Percentiles rank a stretch among this genome's conserved stretches.
These are phyloP conservation scores for Megastigmus dorsalis DNA, from an alignment of 2,888 invertebrate genomes.

Conservation along the genomic window DNA sequence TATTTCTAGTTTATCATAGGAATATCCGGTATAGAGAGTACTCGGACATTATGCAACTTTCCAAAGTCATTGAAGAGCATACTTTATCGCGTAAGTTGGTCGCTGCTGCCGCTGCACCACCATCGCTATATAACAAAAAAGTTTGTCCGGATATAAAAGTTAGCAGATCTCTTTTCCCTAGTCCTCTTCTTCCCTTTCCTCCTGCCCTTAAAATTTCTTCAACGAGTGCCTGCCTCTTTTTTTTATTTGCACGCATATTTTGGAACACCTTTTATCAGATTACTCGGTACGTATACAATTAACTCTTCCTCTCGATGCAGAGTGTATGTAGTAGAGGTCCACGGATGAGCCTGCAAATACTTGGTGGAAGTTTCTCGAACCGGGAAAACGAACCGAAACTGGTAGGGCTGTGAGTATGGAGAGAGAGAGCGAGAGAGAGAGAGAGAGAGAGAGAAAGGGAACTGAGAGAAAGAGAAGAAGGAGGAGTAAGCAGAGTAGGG, in stretches of 20 bases:
- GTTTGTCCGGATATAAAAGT: constrained; percentile 36
- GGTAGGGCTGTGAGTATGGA: background rate
- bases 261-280: too few species aligned
- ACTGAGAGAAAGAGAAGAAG: constrained; percentile 55
- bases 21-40: constrained; percentile 26
- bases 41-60: constrained; percentile 50
- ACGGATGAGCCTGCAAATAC: background rate
- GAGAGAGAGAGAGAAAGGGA: constrained; percentile 45
- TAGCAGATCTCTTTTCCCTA: constrained; percentile 11
- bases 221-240: background rate
- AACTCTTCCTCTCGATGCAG: too few species aligned
- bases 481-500: too few species aligned
- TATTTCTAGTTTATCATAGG: constrained; percentile 44
- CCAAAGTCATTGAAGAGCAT: constrained; percentile 37
- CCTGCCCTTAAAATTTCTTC: constrained; percentile 30
- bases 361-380: background rate
- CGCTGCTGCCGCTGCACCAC: background rate
- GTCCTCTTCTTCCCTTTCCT: background rate
- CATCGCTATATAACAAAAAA: constrained; percentile 40
- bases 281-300: too few species aligned
- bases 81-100: constrained; percentile 35
- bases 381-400: background rate
- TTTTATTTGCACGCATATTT: constrained; percentile 19
- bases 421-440: background rate
- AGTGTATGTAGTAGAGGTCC: too few species aligned